Percentiles rank a stretch among this genome's conserved stretches.
phyloP scores from a whole-genome alignment of 2,888 invertebrate genomes.

The Xestia c-nigrum region DNA sequence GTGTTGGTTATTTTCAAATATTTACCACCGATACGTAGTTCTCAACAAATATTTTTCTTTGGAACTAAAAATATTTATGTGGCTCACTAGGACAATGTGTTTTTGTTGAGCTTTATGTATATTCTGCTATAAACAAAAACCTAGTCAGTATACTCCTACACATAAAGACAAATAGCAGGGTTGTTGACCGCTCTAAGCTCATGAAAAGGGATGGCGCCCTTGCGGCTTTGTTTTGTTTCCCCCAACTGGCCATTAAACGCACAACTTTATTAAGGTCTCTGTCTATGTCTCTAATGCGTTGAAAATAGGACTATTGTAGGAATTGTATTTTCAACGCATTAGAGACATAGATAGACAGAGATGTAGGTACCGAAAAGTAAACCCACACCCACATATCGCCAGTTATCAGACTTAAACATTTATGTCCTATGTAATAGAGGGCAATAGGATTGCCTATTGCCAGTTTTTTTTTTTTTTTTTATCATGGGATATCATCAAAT shows the following conservation, averaged over 20 bases:
- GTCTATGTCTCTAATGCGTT: no score
- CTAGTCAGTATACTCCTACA: background rate
- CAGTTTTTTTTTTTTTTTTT: no score
- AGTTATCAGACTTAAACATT: no score
- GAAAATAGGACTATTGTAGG: background rate
- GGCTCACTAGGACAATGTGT: constrained; percentile 45
- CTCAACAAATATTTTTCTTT: constrained; percentile 32
- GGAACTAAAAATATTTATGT: constrained; percentile 30
- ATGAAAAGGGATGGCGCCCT: constrained; percentile 26
- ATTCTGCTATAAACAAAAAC: background rate
- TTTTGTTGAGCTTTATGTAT: constrained; percentile 31
- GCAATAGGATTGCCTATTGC: no score
- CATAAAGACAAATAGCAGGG: background rate
- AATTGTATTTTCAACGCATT: background rate
- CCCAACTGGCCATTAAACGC: background rate
- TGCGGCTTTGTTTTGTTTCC: constrained; percentile 23
- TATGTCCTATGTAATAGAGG: no score
- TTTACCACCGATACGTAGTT: constrained; percentile 31
- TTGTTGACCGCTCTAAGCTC: constrained; percentile 22
- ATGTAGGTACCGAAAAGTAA: no score
- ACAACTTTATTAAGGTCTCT: constrained; percentile 15
- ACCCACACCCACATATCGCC: no score
- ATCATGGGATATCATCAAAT: no score
- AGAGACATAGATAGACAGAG: no score
- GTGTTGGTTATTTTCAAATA: constrained; percentile 42